These are phyloP conservation scores for Siderastrea siderea DNA, from an alignment of 92 coral and sea anemone species.

Conservation along the genomic window DNA sequence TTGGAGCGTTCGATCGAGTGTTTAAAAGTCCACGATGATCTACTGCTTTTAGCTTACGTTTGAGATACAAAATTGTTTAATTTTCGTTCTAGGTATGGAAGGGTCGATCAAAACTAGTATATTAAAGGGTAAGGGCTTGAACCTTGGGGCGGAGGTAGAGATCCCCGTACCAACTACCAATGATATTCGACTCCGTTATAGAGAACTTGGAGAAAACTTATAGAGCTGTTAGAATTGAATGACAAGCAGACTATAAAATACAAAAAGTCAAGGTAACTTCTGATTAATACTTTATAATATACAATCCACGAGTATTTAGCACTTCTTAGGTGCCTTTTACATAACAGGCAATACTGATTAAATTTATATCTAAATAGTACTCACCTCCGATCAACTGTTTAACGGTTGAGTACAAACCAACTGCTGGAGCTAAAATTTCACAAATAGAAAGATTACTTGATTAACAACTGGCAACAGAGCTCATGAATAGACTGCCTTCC, in stretches of 20 bases:
- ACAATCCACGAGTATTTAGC: too few species aligned
- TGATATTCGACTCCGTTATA: neutral
- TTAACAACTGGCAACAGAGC: neutral
- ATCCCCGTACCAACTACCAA: conserved; percentile 6
- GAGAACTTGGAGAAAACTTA: conserved; percentile 3
- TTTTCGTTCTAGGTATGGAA: too few species aligned
- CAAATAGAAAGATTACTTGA: neutral
- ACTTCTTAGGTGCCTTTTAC: too few species aligned
- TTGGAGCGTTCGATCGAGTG: too few species aligned
- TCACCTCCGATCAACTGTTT: neutral
- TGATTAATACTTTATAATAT: too few species aligned
- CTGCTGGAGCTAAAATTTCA: neutral
- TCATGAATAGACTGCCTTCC: neutral
- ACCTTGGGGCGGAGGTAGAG: neutral
- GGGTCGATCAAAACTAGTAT: too few species aligned
- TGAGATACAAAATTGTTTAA: too few species aligned
- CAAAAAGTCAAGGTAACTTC: too few species aligned
- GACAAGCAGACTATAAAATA: neutral
- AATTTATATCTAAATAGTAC: neutral
- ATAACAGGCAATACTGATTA: too few species aligned
- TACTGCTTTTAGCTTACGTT: too few species aligned
- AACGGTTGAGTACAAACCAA: neutral
- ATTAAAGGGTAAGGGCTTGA: neutral
- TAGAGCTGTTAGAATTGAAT: neutral
- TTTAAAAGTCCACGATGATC: too few species aligned